phyloP scores from a whole-genome alignment of 1,140 invertebrate species.

The Drosophila nigrodunni region DNA sequence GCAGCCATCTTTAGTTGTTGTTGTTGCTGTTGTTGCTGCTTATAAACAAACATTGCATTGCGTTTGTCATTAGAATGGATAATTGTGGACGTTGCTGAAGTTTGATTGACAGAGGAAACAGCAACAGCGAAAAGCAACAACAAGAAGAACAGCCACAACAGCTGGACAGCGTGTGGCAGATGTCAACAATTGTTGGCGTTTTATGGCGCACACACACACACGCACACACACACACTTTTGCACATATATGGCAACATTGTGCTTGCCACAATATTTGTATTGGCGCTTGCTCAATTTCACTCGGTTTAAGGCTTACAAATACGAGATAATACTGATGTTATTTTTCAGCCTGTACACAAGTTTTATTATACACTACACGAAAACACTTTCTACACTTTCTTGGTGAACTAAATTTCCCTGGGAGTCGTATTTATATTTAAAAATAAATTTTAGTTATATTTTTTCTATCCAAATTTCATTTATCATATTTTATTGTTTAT shows the following conservation, averaged over 20 bases:
- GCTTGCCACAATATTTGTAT: slow-evolving; percentile 32
- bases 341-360: not conserved
- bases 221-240: not conserved
- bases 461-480: not conserved
- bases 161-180: slow-evolving; percentile 68
- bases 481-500: not conserved
- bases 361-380: no score
- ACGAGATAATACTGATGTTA: slow-evolving; percentile 50
- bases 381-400: no score
- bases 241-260: slow-evolving; percentile 44
- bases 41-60: slow-evolving; percentile 59
- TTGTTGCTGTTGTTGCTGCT: slow-evolving; percentile 14
- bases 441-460: no score
- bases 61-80: slow-evolving; percentile 77
- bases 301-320: slow-evolving; percentile 53
- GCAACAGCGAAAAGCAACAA: not conserved
- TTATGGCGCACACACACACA: slow-evolving; percentile 25
- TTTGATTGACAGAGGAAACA: slow-evolving; percentile 43
- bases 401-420: no score
- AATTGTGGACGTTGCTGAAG: slow-evolving; percentile 63
- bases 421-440: no score
- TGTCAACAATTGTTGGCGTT: slow-evolving; percentile 75
- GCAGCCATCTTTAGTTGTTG: slow-evolving; percentile 65
- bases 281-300: slow-evolving; percentile 8
- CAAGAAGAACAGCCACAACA: not conserved